Evolutionary conservation across 2,797 vertebrate genomes (phyloP), one percentile per base, ranked within the genome.

Genomic region (Dermochelys coriacea): DNA sequence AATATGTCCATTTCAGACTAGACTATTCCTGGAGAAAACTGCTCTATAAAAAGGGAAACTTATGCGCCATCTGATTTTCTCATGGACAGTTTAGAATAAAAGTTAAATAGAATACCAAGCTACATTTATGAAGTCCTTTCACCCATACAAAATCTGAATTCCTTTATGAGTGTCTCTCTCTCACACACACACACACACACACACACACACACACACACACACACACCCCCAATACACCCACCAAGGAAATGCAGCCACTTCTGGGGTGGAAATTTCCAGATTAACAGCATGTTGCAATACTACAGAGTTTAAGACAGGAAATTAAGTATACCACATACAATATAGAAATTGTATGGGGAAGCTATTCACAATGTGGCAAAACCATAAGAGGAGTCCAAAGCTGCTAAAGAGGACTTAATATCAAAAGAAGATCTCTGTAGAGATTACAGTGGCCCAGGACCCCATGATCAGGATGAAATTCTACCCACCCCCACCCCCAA

Each of bases 321-420:
- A 47, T 49, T 27, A 71, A 45, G 8, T 1, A 51, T 57, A 84
- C 25, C 15, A 91, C 83, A 92, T 34, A 16, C 71, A 89, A n/a
- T n/a, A 8, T 4, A 23, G 31, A 29, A 88, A 9, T 2, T 74
- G 25, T 18, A 54, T 0, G 0, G 82, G 15, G 34, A 94, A 47
- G 12, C 41, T 49, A 86, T 52, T 75, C 57, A 68, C 52, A 12
- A 80, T 45, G 49, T 77, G 45, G 25, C 74, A 77, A 47, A 77
- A 74, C 25, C 41, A 27, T 45, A 45, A 41, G 37, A 27, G 41
- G 71, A 45, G 41, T 27, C 37, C 41, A 45, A 45, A 45, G 18
- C 59, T 37, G 64, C 5, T 41, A 11, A 41, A 37, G 18, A 37
- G 10, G 19, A 12, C n/a, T 71, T 5, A 37, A 51, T 3, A 68